phyloP scores from a whole-genome alignment of 2,113 vertebrate genomes.

The Myxocyprinus asiaticus region DNA sequence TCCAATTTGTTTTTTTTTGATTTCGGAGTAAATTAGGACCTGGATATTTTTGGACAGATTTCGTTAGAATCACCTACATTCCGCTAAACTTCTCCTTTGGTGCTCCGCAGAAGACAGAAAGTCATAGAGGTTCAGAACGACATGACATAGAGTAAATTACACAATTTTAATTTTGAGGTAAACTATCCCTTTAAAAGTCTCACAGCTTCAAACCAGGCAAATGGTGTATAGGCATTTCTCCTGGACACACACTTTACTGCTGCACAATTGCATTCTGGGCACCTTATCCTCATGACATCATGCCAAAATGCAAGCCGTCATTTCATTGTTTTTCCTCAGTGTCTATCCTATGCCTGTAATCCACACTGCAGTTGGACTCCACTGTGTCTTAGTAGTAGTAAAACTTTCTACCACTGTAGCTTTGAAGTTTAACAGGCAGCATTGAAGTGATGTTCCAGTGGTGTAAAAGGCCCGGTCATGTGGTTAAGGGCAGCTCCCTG shows the following conservation, averaged over 20 bases:
- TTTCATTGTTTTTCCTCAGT: not conserved
- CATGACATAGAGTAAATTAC: no score
- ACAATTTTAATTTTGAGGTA: no score
- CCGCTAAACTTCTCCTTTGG: no score
- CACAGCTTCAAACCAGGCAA: no score
- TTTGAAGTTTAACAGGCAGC: conserved; percentile 59
- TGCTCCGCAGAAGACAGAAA: no score
- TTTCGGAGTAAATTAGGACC: no score
- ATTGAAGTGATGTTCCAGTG: conserved; percentile 53
- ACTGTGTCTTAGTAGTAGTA: conserved; percentile 48
- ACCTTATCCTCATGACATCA: no score
- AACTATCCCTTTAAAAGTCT: no score
- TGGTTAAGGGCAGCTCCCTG: conserved; percentile 51
- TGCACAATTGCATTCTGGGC: not conserved
- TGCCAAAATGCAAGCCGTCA: not conserved
- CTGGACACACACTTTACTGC: not conserved
- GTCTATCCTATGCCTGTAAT: not conserved
- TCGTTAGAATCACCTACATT: no score
- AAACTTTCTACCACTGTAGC: conserved; percentile 51
- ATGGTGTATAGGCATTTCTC: not conserved
- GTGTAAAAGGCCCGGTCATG: conserved; percentile 52
- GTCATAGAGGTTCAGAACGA: no score
- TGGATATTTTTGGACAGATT: no score
- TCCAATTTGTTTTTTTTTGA: no score
- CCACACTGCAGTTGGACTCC: conserved; percentile 43